Percentiles rank a stretch among this genome's conserved stretches.
Conservation (phyloP, 2,888 invertebrate species). For the Ichneumoninae sp. region DNA sequence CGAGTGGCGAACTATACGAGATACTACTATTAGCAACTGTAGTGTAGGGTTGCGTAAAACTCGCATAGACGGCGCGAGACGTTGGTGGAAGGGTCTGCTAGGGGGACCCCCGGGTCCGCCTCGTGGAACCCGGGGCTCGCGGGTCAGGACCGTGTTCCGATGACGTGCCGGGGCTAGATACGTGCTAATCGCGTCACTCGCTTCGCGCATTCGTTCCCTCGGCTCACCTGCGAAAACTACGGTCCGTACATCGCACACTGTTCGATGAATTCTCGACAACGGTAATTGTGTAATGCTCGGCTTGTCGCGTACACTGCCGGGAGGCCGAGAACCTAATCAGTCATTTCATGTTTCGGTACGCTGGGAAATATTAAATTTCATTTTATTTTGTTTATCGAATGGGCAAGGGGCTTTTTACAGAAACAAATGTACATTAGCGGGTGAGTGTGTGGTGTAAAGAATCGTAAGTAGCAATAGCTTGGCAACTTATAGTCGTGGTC, state of each 20-base stretch:
- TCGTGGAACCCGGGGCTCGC: constrained; percentile 60
- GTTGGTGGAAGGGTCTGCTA: constrained; percentile 37
- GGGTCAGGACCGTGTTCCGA: constrained; percentile 35
- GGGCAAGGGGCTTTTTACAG: too few relatives aligned
- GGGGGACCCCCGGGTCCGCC: constrained; percentile 35
- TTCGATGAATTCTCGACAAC: constrained; percentile 3
- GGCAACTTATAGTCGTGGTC: too few relatives aligned
- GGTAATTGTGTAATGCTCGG: not conserved
- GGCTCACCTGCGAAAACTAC: constrained; percentile 28
- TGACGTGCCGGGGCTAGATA: constrained; percentile 44
- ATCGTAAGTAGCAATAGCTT: too few relatives aligned
- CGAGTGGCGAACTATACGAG: constrained; percentile 22
- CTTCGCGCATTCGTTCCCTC: constrained; percentile 72
- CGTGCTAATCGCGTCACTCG: constrained; percentile 61
- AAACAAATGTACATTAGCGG: not conserved
- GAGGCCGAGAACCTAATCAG: constrained; percentile 7
- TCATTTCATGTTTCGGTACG: not conserved
- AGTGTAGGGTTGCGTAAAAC: constrained; percentile 38
- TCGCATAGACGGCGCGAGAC: constrained; percentile 30
- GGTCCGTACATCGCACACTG: not conserved
- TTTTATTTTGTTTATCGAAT: not conserved
- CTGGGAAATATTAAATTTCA: not conserved
- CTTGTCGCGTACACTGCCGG: not conserved
- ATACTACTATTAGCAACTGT: constrained; percentile 30
- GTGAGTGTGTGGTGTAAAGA: too few relatives aligned